Conservation (phyloP, 2,888 invertebrate genomes). For the Anthrax anthrax region DNA sequence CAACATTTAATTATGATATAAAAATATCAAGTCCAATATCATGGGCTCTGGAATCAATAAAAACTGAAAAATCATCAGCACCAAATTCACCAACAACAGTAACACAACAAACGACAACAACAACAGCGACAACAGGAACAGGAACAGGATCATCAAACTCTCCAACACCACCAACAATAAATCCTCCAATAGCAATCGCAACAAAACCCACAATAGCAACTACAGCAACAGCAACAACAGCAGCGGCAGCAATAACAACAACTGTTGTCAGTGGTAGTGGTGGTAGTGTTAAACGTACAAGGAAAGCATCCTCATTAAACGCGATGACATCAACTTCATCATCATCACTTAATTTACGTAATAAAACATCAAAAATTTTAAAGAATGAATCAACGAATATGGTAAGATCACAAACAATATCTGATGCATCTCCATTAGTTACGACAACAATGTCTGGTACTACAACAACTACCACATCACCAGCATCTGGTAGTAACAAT, state of each 20-base stretch:
- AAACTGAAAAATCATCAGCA: conserved; percentile 7
- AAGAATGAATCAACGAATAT: conserved; percentile 3
- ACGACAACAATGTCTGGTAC: too few relatives aligned
- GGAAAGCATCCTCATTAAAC: too few relatives aligned
- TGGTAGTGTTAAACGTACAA: too few relatives aligned
- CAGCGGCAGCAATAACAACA: too few relatives aligned
- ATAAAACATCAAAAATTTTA: conserved; percentile 5
- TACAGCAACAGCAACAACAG: neutral
- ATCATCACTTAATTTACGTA: conserved; percentile 4
- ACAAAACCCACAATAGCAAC: neutral
- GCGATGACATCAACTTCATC: neutral
- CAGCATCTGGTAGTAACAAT: conserved; percentile 19
- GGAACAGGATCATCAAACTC: neutral
- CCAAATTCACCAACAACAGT: conserved; percentile 5
- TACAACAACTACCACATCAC: conserved; percentile 13
- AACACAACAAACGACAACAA: conserved; percentile 11
- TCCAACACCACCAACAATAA: neutral
- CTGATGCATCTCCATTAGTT: too few relatives aligned
- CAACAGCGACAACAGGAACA: conserved; percentile 6
- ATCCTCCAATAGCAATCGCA: neutral
- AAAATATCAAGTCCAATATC: conserved; percentile 33
- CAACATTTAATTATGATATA: conserved; percentile 27
- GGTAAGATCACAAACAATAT: neutral
- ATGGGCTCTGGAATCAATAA: conserved; percentile 29
- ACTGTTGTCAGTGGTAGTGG: neutral